phyloP scores from a whole-genome alignment of 2,797 vertebrate genomes.

The Decapterus maruadsi region DNA sequence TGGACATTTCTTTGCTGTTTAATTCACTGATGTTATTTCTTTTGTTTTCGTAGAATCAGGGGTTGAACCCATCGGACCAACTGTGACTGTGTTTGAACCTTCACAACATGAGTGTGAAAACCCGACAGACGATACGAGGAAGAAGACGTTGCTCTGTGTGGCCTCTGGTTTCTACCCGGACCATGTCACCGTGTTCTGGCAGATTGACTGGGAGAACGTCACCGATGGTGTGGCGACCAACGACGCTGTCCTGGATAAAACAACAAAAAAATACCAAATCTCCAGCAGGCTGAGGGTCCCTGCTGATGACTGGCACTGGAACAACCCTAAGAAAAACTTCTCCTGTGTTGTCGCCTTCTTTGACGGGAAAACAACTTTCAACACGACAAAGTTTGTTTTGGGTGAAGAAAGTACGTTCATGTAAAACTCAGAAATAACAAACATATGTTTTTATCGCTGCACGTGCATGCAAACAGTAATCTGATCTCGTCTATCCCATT shows the following conservation, averaged over 20 bases:
- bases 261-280: slow-evolving; percentile 17
- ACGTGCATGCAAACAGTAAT: neutral
- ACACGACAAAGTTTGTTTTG: neutral
- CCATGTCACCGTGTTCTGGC: slow-evolving; percentile 71
- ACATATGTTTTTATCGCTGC: neutral
- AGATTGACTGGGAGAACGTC: fast-evolving
- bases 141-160: slow-evolving; percentile 77
- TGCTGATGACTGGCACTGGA: slow-evolving; percentile 38
- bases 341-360: slow-evolving; percentile 55
- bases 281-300: slow-evolving; percentile 78
- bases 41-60: slow-evolving; percentile 38
- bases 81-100: slow-evolving; percentile 48
- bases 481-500: neutral
- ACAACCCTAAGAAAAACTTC: fast-evolving
- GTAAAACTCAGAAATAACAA: neutral
- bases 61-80: fast-evolving
- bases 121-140: neutral
- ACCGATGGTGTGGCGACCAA: slow-evolving; percentile 51
- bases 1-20: neutral
- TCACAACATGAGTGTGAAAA: slow-evolving; percentile 31
- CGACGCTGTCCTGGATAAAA: fast-evolving
- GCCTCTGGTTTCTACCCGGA: slow-evolving; percentile 80
- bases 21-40: neutral
- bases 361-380: neutral
- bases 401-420: slow-evolving; percentile 16